phyloP scores from a whole-genome alignment of 2,113 vertebrate species.

The Chaetorhynchus papuensis region DNA sequence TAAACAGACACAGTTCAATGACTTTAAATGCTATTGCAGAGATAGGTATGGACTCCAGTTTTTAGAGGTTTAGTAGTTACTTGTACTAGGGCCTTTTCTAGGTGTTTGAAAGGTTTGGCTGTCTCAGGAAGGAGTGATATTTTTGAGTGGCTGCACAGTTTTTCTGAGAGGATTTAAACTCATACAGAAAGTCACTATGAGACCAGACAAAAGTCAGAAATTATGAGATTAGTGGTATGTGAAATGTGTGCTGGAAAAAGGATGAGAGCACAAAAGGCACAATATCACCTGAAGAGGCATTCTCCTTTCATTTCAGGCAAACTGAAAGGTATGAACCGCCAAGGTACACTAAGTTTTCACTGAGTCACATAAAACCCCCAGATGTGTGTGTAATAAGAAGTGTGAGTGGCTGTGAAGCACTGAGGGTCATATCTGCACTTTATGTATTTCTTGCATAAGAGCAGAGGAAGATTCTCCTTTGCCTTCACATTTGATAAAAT shows the following conservation, averaged over 20 bases:
- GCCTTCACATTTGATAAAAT: background rate
- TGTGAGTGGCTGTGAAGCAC: background rate
- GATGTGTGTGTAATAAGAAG: background rate
- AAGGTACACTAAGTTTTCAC: background rate
- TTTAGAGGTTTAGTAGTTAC: background rate
- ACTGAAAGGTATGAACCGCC: background rate
- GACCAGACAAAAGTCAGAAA: background rate
- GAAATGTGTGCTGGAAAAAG: background rate
- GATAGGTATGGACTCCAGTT: background rate
- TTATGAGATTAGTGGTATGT: background rate
- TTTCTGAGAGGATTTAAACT: background rate
- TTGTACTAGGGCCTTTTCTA: background rate
- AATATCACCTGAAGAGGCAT: background rate
- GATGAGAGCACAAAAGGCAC: background rate
- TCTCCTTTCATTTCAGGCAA: background rate
- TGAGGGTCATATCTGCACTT: background rate
- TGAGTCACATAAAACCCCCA: background rate
- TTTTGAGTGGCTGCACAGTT: background rate
- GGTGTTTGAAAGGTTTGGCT: background rate
- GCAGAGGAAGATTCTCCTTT: background rate
- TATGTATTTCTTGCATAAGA: background rate
- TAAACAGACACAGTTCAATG: slow-evolving; percentile 27
- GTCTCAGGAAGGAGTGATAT: background rate
- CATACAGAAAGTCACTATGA: background rate
- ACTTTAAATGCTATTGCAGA: background rate